phyloP scores from a whole-genome alignment of 2,113 vertebrate genomes.

The Junco hyemalis region DNA sequence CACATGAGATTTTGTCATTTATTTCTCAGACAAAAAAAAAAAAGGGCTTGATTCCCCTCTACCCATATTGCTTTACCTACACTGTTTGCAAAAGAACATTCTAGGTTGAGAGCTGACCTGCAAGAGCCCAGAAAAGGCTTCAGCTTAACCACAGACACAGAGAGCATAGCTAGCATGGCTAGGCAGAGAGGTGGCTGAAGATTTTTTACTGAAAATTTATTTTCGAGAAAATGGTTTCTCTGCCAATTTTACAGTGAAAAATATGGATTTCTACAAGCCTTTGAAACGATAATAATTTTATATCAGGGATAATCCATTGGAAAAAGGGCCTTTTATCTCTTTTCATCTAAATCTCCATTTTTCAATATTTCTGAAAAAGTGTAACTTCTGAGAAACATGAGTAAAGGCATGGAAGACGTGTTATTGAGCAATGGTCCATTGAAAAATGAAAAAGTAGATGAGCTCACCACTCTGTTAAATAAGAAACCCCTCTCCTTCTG shows the following conservation, averaged over 20 bases:
- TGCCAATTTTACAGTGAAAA: background rate
- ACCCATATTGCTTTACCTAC: background rate
- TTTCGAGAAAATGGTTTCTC: background rate
- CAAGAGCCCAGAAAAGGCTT: background rate
- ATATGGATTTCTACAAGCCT: background rate
- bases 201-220: background rate
- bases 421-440: conserved; percentile 7
- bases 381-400: background rate
- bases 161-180: rapidly evolving
- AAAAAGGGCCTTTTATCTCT: background rate
- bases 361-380: background rate
- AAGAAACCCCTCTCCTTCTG: background rate
- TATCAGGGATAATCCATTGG: background rate
- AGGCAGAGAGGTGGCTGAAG: background rate
- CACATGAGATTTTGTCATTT: background rate
- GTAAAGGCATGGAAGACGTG: background rate
- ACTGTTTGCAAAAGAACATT: background rate
- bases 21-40: background rate
- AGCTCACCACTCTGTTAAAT: conserved; percentile 14
- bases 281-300: background rate
- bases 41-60: background rate
- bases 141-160: background rate
- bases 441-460: conserved; percentile 14
- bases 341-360: conserved; percentile 20
- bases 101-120: background rate